Percentiles rank a stretch among this genome's conserved stretches.
phyloP scores from a whole-genome alignment of 2,888 invertebrate genomes.

The Rugalucina vietnamica region DNA sequence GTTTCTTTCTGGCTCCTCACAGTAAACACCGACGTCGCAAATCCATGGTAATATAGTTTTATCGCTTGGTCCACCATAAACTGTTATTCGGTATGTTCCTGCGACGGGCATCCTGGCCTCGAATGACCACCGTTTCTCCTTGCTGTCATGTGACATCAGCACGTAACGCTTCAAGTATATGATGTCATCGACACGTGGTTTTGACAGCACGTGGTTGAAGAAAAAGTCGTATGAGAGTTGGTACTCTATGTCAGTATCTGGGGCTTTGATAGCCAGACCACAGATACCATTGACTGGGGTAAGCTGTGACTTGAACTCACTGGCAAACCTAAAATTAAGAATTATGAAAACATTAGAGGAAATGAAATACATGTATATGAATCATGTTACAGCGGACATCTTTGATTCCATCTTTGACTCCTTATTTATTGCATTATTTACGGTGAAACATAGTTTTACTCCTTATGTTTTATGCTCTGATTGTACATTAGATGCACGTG shows the following conservation, averaged over 20 bases:
- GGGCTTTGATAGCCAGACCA: slow-evolving; percentile 40
- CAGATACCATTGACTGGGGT: slow-evolving; percentile 52
- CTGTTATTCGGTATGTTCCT: slow-evolving; percentile 54
- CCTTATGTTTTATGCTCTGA: too few species aligned
- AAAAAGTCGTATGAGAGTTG: slow-evolving; percentile 56
- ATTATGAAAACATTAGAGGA: not conserved
- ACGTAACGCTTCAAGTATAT: slow-evolving; percentile 48
- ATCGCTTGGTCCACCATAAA: slow-evolving; percentile 53
- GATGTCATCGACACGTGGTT: slow-evolving; percentile 44
- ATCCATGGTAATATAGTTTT: slow-evolving; percentile 49
- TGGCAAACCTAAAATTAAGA: slow-evolving; percentile 26
- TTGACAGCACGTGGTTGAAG: slow-evolving; percentile 31
- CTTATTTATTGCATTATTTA: too few species aligned
- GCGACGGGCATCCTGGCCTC: slow-evolving; percentile 60
- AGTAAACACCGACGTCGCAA: slow-evolving; percentile 46
- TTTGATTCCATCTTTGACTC: too few species aligned
- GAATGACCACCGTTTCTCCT: slow-evolving; percentile 51
- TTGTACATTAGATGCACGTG: too few species aligned
- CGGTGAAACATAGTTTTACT: too few species aligned
- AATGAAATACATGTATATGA: not conserved
- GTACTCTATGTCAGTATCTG: slow-evolving; percentile 35
- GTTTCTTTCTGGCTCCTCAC: not conserved
- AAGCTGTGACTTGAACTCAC: slow-evolving; percentile 51
- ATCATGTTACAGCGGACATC: too few species aligned
- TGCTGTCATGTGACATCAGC: slow-evolving; percentile 48